Base-by-base conservation (phyloP, 2,113 vertebrate genomes). In the Siniperca chuatsi region DNA sequence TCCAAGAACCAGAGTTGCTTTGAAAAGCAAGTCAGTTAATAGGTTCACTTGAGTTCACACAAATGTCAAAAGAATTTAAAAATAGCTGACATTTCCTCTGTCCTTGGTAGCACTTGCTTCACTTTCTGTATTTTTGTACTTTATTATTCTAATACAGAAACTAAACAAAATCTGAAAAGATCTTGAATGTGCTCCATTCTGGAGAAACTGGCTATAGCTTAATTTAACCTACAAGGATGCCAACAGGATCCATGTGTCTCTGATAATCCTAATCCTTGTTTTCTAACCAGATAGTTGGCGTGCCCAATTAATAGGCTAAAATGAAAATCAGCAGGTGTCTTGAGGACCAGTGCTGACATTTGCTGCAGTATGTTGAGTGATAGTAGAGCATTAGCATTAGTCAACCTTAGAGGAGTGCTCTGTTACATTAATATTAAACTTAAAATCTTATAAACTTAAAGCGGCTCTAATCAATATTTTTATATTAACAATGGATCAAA, bases 1-100 rank as follows among this genome's bases (percentile, higher is more conserved):
- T 90, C 88, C 88, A 87, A 86, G 81, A 87, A 87, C 57, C 79
- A 85, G 84, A 87, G 33, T 60, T 88, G 75, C 71, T 90, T 86
- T 91, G 82, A 84, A 82, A 89, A 81, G 35, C 58, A 35, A 87
- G 58, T 78, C 25, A 54, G 61, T 78, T 77, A 66, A 74, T 40
- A 33, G 74, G 82, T 84, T 87, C 66, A 57, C 46, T 74, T 21
- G 54, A 75, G 86, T 87, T 90, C 69, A 81, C 11, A 55, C 44
- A 84, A 88, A 84, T 81, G 37, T 79, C 35, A 57, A 20, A 84
- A 78, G 29, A 78, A 55, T 75, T 9, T 25, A 40, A 65, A 80
- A 79, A 79, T 42, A 82, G 60, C 50, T 74, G 68, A 70, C 12
- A 67, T 74, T 48, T 65, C 42, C 7, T 65, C 66, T 75, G 35